These are phyloP conservation scores for Simalia tracyae DNA, from an alignment of 2,797 vertebrate species.

Conservation along the genomic window DNA sequence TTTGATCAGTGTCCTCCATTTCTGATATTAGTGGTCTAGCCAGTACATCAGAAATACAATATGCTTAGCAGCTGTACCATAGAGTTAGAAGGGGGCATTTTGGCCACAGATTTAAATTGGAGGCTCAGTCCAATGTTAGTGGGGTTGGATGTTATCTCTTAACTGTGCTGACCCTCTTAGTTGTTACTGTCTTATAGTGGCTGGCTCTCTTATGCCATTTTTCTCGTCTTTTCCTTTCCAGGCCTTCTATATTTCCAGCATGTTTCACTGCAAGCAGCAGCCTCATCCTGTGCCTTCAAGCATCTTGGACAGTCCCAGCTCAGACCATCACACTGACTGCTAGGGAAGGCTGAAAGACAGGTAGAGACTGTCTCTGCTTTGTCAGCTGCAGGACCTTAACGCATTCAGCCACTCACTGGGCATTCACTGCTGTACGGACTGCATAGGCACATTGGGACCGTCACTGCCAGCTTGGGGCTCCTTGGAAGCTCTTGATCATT, in stretches of 20 bases:
- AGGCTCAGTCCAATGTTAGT: background rate
- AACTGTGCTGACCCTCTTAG: background rate
- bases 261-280: slow-evolving; percentile 77
- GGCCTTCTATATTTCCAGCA: slow-evolving; percentile 83
- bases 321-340: slow-evolving; percentile 83
- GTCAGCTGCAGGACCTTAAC: background rate
- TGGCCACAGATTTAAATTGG: background rate
- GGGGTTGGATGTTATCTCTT: background rate
- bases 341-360: slow-evolving; percentile 57
- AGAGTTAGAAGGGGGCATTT: background rate
- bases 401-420: background rate
- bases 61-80: background rate
- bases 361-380: background rate
- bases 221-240: slow-evolving; percentile 46
- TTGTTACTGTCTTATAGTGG: background rate
- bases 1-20: background rate
- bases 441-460: no score
- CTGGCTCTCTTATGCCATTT: background rate
- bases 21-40: background rate
- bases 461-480: background rate
- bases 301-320: slow-evolving; percentile 78
- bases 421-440: background rate
- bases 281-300: slow-evolving; percentile 64
- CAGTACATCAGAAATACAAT: background rate
- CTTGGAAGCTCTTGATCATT: background rate